Base-by-base conservation (phyloP, 1,140 invertebrate species). In the Drosophila gunungcola region DNA sequence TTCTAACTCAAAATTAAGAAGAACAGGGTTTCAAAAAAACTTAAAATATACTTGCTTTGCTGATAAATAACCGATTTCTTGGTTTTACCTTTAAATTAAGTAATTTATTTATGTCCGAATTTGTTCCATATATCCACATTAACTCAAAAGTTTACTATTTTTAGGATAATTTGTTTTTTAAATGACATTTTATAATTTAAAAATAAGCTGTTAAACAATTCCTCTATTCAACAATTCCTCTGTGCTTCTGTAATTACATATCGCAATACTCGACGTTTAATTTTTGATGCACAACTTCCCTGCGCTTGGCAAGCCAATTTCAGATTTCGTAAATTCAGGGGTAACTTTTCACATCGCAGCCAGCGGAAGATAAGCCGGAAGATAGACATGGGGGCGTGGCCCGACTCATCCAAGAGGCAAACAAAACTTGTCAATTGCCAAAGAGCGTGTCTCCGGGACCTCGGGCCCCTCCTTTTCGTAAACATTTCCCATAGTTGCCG, bases 401-500 rank as follows among this genome's bases (percentile, higher is more conserved):
- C 12, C 32, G 54, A 65, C 58, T 63, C 57, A 36, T 65, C 63
- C 69, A 61, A 25, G 43, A 54, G 57, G 48, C 49, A 78, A 81
- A 74, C 62, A 73, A 69, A 78, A 79, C 75, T 88, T 86, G 83
- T 86, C 83, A 86, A 69, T 70, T 88, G 83, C 83, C 73, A 55
- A 67, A 60, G 67, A 83, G 60, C 74, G 67, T 70, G 51, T 68
- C 80, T 58, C 43, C 61, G 42, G 36, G 46, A 39, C 54, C 62
- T 34, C 27, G 38, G 42, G 41, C 41, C 29, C 43, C 36, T 57
- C 39, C 51, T 56, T 13, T 36, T 52, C 29, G 68, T 41, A 43
- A 29, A 73, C 54, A 72, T 72, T 73, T 52, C 32, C 55, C 67
- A 60, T 75, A 57, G 53, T 70, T 77, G 53, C 55, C 13, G 32